These are phyloP conservation scores for Penaeus indicus DNA, from an alignment of 1,140 invertebrate species.

Conservation along the genomic window DNA sequence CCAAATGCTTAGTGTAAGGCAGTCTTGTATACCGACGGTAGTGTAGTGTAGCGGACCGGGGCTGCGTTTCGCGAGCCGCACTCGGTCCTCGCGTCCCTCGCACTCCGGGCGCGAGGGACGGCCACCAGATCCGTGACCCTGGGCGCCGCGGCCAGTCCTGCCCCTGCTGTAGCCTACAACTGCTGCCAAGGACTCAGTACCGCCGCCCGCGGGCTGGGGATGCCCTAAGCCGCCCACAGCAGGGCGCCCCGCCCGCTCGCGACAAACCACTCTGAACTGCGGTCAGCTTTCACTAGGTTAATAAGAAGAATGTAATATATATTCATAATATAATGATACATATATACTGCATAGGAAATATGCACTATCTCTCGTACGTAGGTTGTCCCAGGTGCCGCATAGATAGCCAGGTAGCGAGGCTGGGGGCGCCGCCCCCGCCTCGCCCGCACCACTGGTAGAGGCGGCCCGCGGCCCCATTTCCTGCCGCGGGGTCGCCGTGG, in stretches of 20 bases:
- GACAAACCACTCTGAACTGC: slow-evolving; percentile 58
- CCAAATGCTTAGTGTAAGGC: slow-evolving; percentile 62
- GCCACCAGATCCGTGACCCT: neutral
- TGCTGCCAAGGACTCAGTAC: slow-evolving; percentile 53
- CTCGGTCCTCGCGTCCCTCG: neutral
- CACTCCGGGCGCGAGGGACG: too few relatives aligned
- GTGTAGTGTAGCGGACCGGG: slow-evolving; percentile 41
- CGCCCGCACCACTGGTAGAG: slow-evolving; percentile 19
- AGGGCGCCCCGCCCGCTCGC: slow-evolving; percentile 41
- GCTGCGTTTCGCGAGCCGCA: slow-evolving; percentile 13
- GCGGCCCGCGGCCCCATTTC: neutral
- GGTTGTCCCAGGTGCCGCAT: slow-evolving; percentile 57
- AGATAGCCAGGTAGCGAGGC: slow-evolving; percentile 45
- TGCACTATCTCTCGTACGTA: slow-evolving; percentile 65
- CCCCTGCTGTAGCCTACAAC: slow-evolving; percentile 49
- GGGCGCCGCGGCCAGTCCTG: neutral
- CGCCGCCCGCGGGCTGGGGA: slow-evolving; percentile 47
- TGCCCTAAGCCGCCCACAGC: slow-evolving; percentile 45
- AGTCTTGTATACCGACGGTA: slow-evolving; percentile 58
- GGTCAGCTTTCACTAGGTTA: slow-evolving; percentile 65
- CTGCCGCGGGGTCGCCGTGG: slow-evolving; percentile 21
- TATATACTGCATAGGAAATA: slow-evolving; percentile 65
- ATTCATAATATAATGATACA: slow-evolving; percentile 65
- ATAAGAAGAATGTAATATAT: slow-evolving; percentile 64
- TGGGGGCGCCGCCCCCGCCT: slow-evolving; percentile 1